Evolutionary conservation across 2,113 vertebrate species (phyloP), one percentile per base, ranked within the genome.

Genomic region (Rousettus leschenaultii): DNA sequence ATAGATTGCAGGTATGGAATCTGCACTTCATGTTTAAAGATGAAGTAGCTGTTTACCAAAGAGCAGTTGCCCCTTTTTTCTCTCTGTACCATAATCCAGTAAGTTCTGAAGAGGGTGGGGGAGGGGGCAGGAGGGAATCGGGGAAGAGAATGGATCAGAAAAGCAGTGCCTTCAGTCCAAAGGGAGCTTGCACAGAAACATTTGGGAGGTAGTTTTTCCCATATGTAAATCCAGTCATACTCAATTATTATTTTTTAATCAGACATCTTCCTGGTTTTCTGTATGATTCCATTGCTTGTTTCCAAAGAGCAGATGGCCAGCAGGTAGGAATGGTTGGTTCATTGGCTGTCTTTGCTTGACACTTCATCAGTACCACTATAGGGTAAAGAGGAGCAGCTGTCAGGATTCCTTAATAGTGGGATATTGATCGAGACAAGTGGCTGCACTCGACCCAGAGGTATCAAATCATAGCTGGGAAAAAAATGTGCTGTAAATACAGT

Each of bases 21-120:
- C 40, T 75, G 16, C 18, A 61, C 33, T 73, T 96, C 14, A 26
- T 33, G 14, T 45, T 35, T 61, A n/a, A 91, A 94, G 89, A 85
- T 68, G 75, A 93, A 86, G 73, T 59, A 82, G 26, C 65, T 68
- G 40, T 59, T 92, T 96, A n/a, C 40, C 59, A 90, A 90, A 77
- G 33, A 80, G 33, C 22, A 80, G 10, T n/a, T 88, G 24, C 38
- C 16, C 26, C 91, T 80, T 66, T 33, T 85, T 77, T 88, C 15
- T 78, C 16, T 13, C 59, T 40, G 10, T 12, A 6, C 78, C 77
- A 11, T n/a, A 88, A 45, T 43, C 21, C 26, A 71, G 59, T 53
- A 45, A 59, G 13, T 75, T 45, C 48, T 89, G 48, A 89, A 53
- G 15, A 75, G 6, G 30, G 18, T 11, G 22, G n/a, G 40, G 40